Evolutionary conservation across 2,797 vertebrate genomes (phyloP).

Genomic region (Schizopygopsis malacanthus): DNA sequence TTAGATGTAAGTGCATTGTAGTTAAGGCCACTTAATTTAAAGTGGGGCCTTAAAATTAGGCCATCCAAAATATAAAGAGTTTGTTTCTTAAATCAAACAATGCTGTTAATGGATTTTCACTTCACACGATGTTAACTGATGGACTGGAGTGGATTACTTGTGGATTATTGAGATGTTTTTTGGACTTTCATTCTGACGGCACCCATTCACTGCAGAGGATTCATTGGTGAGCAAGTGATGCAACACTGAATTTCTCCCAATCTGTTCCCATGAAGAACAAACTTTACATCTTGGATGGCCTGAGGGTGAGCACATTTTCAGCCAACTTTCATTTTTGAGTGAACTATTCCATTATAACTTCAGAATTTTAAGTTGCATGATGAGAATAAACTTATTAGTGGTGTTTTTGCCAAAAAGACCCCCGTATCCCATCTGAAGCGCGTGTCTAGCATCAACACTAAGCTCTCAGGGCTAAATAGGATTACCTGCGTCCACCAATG

Average conservation of each 20-base stretch:
- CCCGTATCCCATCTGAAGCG: slow-evolving; percentile 34
- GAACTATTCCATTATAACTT: too few species aligned
- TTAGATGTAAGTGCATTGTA: too few species aligned
- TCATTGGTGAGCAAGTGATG: neutral
- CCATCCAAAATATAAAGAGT: too few species aligned
- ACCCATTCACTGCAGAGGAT: neutral
- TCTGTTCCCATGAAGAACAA: neutral
- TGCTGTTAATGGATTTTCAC: too few species aligned
- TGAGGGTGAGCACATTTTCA: neutral
- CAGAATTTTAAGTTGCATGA: too few species aligned
- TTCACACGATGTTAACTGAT: too few species aligned
- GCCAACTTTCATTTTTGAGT: neutral
- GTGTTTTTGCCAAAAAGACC: neutral
- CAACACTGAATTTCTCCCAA: neutral
- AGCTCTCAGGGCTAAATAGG: slow-evolving; percentile 70
- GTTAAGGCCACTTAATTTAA: too few species aligned
- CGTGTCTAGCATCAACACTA: slow-evolving; percentile 64
- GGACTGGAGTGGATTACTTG: too few species aligned
- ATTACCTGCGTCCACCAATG: slow-evolving; percentile 74
- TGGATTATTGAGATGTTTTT: neutral
- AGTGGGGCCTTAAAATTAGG: too few species aligned
- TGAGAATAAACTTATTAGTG: too few species aligned
- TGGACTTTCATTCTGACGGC: neutral
- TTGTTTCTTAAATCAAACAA: too few species aligned
- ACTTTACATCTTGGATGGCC: neutral